Percentiles rank a stretch among this genome's conserved stretches.
Conservation (phyloP, 2,888 invertebrate species). For the Rhagophthalmus giganteus region DNA sequence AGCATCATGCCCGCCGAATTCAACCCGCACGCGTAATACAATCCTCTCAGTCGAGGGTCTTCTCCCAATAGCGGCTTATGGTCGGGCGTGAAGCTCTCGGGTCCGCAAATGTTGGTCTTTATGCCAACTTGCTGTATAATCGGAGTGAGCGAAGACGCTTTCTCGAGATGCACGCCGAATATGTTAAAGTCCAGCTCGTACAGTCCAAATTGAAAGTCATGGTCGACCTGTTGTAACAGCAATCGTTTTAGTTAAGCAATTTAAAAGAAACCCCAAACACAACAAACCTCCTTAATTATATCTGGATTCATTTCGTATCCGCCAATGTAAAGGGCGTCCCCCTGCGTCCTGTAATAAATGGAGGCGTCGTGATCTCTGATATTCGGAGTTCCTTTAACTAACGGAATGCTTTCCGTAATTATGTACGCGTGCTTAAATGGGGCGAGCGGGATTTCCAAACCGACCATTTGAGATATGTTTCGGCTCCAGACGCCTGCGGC, state of each 20-base stretch:
- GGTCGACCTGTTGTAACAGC: conserved; percentile 71
- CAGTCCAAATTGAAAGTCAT: conserved; percentile 79
- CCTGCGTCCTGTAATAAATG: conserved; percentile 81
- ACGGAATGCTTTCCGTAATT: conserved; percentile 77
- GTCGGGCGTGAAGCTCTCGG: conserved; percentile 91
- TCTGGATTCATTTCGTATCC: conserved; percentile 88
- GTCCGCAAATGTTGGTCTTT: conserved; percentile 86
- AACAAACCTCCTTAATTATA: conserved; percentile 72
- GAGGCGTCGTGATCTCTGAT: conserved; percentile 84
- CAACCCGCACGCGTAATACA: conserved; percentile 77
- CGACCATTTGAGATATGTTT: conserved; percentile 69
- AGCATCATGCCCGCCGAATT: conserved; percentile 93
- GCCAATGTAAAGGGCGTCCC: conserved; percentile 80
- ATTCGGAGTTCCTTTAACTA: conserved; percentile 76
- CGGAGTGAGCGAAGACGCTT: conserved; percentile 75
- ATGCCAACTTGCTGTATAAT: conserved; percentile 74
- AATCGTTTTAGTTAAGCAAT: no score
- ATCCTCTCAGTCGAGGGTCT: conserved; percentile 65
- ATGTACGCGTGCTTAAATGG: conserved; percentile 90
- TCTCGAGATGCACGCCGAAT: conserved; percentile 75
- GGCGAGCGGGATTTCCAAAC: conserved; percentile 71
- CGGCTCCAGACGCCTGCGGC: conserved; percentile 84
- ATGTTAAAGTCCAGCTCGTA: conserved; percentile 87
- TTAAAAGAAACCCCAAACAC: no score
- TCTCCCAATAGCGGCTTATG: conserved; percentile 87